Base-by-base conservation (phyloP, 1,140 invertebrate species). In the Babylonia areolata region DNA sequence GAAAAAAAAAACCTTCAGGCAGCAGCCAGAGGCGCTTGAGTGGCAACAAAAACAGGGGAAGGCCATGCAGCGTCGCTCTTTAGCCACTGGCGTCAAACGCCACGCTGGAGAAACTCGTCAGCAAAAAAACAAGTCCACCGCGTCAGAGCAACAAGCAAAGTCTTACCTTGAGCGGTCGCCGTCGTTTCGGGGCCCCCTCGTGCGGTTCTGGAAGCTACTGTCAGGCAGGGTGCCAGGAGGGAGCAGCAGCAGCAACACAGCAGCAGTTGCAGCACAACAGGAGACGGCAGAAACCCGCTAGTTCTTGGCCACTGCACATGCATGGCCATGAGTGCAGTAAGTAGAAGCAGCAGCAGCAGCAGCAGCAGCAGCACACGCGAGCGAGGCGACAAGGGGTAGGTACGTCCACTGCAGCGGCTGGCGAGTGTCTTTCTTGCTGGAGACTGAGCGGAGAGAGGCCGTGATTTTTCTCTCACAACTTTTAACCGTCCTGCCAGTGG, bases 211-310 rank as follows among this genome's bases (percentile, higher is more conserved):
- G 58, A 64, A 20, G 58, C 58, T 23, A 23, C 58, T 64, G 58
- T 64, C 58, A 64, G 58, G 58, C 58, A 64, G 58, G 58, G 58
- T 64, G 58, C 58, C 58, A 64, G 58, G 28, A 64, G 58, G 58
- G 5, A 64, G 58, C 20, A 64, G 58, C 58, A 64, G 58, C 58
- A 64, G 58, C 58, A 64, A 64, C 58, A 64, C 58, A 64, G 28
- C 58, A 64, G 58, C 58, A 64, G 58, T 23, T 64, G 58, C 28
- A 64, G 58, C 58, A 64, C 58, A 64, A 64, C 15, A 64, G 58
- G 58, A n/a, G 58, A 64, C 58, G 58, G 58, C 58, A 64, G 58
- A 64, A 64, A 64, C 58, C 58, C 58, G 58, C 58, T 64, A n/a
- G 15, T 64, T 64, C 15, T 23, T n/a, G 58, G 28, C 58, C 58